A percentile compares a stretch with the other conserved stretches of the same genome.
phyloP scores from a whole-genome alignment of 2,797 vertebrate species.

The Nothura maculosa region DNA sequence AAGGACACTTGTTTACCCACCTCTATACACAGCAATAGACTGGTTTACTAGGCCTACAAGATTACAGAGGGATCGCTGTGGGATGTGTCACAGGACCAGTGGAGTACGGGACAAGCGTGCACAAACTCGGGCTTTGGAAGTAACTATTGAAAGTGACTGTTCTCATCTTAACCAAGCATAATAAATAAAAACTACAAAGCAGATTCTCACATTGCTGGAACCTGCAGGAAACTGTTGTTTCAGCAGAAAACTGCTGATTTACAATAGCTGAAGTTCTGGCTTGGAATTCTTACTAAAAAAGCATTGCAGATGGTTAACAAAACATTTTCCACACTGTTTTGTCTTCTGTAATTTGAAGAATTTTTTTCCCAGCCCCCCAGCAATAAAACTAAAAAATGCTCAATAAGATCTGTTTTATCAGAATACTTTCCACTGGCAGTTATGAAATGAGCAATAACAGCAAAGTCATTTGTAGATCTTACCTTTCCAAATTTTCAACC shows the following conservation, averaged over 20 bases:
- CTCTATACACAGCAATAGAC: background rate
- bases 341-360: background rate
- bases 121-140: background rate
- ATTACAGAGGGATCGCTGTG: background rate
- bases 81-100: background rate
- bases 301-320: background rate
- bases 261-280: background rate
- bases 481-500: slow-evolving; percentile 19
- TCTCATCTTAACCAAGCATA: slow-evolving; percentile 11
- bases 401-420: background rate
- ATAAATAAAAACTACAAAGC: slow-evolving; percentile 27
- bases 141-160: background rate
- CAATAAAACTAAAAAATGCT: background rate
- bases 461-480: slow-evolving; percentile 1
- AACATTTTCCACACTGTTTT: background rate
- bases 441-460: slow-evolving; percentile 2
- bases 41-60: background rate
- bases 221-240: slow-evolving; percentile 4
- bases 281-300: slow-evolving; percentile 11
- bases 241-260: background rate
- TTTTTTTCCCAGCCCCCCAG: background rate
- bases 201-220: background rate
- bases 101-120: background rate
- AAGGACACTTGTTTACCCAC: background rate
- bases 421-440: background rate